Evolutionary conservation across 2,797 vertebrate genomes (phyloP).

Genomic region (Mareca strepera): DNA sequence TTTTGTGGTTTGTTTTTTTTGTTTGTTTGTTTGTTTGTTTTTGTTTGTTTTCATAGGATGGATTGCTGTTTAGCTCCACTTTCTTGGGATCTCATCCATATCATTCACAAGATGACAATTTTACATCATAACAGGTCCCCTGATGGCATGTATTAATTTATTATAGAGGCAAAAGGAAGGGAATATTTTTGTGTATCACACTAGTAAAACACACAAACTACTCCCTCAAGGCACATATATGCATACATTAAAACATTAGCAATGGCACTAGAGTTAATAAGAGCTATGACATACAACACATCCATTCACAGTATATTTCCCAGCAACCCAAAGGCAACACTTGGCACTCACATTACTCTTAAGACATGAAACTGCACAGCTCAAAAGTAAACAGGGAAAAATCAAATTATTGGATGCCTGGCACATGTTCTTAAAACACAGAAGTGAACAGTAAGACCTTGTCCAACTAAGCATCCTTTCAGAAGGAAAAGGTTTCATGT

Average conservation of each 20-base stretch:
- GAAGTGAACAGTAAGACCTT: neutral
- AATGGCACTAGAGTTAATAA: constrained; percentile 71
- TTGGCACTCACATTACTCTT: neutral
- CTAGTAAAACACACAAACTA: constrained; percentile 75
- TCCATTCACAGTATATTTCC: constrained; percentile 23
- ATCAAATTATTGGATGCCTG: neutral
- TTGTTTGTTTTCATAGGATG: neutral
- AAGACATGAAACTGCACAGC: neutral
- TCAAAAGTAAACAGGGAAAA: neutral
- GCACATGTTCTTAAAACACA: neutral
- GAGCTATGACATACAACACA: constrained; percentile 63
- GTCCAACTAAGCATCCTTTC: neutral
- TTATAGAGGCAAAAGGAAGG: constrained; percentile 71
- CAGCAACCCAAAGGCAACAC: neutral
- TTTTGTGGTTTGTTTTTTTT: neutral
- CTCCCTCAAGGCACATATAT: constrained; percentile 66
- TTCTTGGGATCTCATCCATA: constrained; percentile 60
- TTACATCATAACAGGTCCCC: constrained; percentile 73
- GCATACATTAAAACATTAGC: constrained; percentile 77
- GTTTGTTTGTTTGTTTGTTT: neutral
- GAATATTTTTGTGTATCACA: constrained; percentile 65
- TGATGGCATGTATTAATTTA: constrained; percentile 78
- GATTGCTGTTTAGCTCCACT: constrained; percentile 57
- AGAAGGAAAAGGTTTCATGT: neutral
- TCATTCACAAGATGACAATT: constrained; percentile 69